Evolutionary conservation across 2,797 vertebrate genomes (phyloP).

Genomic region (Hippocampus kuda): DNA sequence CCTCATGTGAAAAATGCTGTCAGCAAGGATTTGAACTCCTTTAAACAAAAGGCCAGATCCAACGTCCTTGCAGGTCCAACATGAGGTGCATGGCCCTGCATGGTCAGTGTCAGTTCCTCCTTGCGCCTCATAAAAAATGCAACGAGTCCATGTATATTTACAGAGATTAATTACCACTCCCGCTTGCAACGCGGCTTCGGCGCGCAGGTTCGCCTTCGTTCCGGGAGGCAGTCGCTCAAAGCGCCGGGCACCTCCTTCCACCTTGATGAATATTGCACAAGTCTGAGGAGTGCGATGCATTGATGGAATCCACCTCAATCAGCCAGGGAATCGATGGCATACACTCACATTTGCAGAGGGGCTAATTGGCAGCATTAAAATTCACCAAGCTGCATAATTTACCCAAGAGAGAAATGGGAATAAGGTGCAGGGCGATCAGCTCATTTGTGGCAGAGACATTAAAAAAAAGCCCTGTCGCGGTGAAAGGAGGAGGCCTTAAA

Average conservation of each 20-base stretch:
- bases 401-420: slow-evolving; percentile 33
- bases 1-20: not conserved
- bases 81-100: slow-evolving; percentile 48
- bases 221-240: slow-evolving; percentile 44
- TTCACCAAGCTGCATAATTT: slow-evolving; percentile 47
- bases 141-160: slow-evolving; percentile 70
- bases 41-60: not conserved
- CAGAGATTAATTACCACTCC: slow-evolving; percentile 57
- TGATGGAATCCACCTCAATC: slow-evolving; percentile 55
- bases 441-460: slow-evolving; percentile 39
- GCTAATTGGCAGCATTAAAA: slow-evolving; percentile 58
- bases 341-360: slow-evolving; percentile 50
- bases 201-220: slow-evolving; percentile 29
- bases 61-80: slow-evolving; percentile 47
- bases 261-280: slow-evolving; percentile 65
- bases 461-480: slow-evolving; percentile 19
- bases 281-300: slow-evolving; percentile 41
- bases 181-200: slow-evolving; percentile 32
- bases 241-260: slow-evolving; percentile 36
- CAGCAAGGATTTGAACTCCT: slow-evolving; percentile 41
- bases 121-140: slow-evolving; percentile 64
- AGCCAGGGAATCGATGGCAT: slow-evolving; percentile 51
- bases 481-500: slow-evolving; percentile 33
- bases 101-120: slow-evolving; percentile 57
- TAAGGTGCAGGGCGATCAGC: slow-evolving; percentile 19